Conservation (phyloP, 2,113 vertebrate genomes). For the Cepphus grylle region DNA sequence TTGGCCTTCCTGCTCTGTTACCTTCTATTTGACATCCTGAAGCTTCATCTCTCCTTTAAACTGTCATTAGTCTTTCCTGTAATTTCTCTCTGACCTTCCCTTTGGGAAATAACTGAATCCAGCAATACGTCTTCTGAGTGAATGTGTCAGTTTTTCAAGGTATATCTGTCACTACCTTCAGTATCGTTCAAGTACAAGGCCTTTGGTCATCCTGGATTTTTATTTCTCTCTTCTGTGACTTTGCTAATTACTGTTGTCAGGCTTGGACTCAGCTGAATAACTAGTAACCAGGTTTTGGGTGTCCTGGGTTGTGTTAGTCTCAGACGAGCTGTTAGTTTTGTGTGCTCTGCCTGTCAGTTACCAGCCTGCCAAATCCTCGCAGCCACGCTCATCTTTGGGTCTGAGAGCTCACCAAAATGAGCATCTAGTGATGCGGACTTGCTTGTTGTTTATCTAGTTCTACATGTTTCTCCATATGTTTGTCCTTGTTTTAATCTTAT, state of each 20-base stretch:
- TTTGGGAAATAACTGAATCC: not conserved
- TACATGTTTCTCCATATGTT: fast-evolving
- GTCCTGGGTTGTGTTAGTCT: not conserved
- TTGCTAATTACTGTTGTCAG: not conserved
- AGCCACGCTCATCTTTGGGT: fast-evolving
- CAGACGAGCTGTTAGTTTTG: not conserved
- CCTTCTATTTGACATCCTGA: not conserved
- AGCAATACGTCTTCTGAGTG: not conserved
- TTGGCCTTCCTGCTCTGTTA: not conserved
- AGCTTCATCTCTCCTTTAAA: not conserved
- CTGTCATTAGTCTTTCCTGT: not conserved
- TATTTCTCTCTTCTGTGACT: not conserved
- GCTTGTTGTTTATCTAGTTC: not conserved
- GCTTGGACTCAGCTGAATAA: not conserved
- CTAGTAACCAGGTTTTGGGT: not conserved
- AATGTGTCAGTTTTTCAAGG: not conserved
- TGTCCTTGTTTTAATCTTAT: not conserved
- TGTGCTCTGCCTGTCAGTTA: not conserved
- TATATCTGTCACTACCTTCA: not conserved
- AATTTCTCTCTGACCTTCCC: not conserved
- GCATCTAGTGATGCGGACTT: not conserved
- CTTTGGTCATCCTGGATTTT: not conserved
- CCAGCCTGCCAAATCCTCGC: fast-evolving
- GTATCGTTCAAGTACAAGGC: not conserved
- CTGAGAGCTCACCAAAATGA: not conserved